Conservation (phyloP, 2,113 vertebrate species). For the Neolamprologus modestus region DNA sequence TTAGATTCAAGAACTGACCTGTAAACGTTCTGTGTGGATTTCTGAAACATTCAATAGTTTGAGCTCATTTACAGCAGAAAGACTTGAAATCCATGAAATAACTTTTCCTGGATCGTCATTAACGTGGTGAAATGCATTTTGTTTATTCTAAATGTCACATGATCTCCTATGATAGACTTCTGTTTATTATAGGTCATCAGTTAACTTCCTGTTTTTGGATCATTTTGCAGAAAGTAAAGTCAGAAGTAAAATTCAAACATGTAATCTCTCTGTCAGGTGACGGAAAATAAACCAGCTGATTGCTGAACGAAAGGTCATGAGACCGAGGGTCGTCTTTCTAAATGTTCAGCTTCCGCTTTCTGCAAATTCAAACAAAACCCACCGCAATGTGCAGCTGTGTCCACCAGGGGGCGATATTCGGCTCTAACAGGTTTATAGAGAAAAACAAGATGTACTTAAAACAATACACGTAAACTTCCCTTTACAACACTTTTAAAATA, state of each 20-base stretch:
- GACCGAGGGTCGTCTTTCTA: not conserved
- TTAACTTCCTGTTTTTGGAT: not conserved
- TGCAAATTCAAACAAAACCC: not conserved
- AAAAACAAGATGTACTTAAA: not conserved
- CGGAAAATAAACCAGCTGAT: accelerated
- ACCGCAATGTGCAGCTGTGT: not conserved
- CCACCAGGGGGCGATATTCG: not conserved
- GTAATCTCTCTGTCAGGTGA: not conserved
- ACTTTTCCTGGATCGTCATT: accelerated
- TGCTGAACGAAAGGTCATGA: not conserved
- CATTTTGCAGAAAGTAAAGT: not conserved
- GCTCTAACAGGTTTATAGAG: not conserved
- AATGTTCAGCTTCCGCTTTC: not conserved
- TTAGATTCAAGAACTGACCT: not conserved
- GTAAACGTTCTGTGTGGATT: not conserved
- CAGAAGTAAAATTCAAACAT: not conserved
- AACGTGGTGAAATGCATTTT: accelerated
- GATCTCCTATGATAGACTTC: not conserved
- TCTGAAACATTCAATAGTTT: not conserved
- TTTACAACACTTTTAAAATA: not conserved
- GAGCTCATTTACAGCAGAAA: not conserved
- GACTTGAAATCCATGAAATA: not conserved
- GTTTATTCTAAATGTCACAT: not conserved
- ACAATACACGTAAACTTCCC: accelerated
- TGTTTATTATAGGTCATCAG: accelerated